These are phyloP conservation scores for Mesoclemmys tuberculata DNA, from an alignment of 2,113 vertebrate species.

Conservation along the genomic window DNA sequence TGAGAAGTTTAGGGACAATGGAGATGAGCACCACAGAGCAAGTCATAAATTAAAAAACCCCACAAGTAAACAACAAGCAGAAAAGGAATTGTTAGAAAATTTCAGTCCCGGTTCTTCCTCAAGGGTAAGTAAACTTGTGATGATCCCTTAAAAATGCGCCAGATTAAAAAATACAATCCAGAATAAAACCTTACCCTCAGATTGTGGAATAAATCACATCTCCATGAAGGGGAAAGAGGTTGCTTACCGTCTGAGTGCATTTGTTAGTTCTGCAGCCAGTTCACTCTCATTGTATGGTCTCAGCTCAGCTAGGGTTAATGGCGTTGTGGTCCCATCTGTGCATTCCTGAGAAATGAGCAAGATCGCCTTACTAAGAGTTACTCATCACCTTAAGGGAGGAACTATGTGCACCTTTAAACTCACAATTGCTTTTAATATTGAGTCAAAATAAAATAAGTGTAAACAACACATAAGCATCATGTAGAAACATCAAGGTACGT, in stretches of 20 bases:
- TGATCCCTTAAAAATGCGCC: background rate
- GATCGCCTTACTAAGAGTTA: background rate
- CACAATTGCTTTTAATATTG: background rate
- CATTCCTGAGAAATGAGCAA: slow-evolving; percentile 78
- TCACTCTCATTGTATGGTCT: slow-evolving; percentile 80
- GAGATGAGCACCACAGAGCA: background rate
- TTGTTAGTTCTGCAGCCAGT: slow-evolving; percentile 83
- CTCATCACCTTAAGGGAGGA: background rate
- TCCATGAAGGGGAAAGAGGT: accelerated
- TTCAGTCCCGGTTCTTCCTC: accelerated
- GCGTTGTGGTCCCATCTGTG: slow-evolving; percentile 73
- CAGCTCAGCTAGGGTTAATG: slow-evolving; percentile 78
- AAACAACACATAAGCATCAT: background rate
- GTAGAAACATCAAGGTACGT: background rate
- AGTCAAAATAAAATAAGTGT: background rate
- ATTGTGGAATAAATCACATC: accelerated
- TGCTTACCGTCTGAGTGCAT: slow-evolving; percentile 84
- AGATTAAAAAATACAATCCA: background rate
- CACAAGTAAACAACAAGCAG: background rate
- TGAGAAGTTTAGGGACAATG: background rate
- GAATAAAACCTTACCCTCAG: background rate
- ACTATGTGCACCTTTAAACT: background rate
- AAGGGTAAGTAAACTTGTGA: background rate
- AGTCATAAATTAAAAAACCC: background rate
- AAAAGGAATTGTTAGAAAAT: background rate